These are phyloP conservation scores for Cyanistes caeruleus DNA, from an alignment of 2,113 vertebrate species.

Conservation along the genomic window DNA sequence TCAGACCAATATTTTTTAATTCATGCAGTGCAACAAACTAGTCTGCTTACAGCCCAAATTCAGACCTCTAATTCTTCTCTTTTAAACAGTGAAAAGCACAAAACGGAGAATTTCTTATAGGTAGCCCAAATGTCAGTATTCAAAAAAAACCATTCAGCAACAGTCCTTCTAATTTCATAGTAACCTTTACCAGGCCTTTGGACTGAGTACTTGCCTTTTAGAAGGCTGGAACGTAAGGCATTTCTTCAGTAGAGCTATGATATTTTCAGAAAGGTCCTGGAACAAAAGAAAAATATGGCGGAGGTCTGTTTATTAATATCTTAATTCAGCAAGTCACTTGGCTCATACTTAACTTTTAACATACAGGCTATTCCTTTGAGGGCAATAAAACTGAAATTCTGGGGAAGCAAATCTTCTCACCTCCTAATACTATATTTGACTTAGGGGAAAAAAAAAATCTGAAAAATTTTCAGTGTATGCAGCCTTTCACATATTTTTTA, in stretches of 20 bases:
- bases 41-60: neutral
- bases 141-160: neutral
- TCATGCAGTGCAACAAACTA: neutral
- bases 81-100: neutral
- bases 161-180: neutral
- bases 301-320: neutral
- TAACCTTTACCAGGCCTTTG: neutral
- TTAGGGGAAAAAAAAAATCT: neutral
- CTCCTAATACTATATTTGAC: neutral
- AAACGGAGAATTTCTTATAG: neutral
- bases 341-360: neutral
- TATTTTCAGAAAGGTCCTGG: constrained; percentile 86
- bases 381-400: neutral
- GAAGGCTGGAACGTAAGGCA: constrained; percentile 92
- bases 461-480: neutral
- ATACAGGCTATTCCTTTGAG: neutral
- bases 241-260: constrained; percentile 85
- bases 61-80: neutral
- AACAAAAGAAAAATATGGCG: neutral
- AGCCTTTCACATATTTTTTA: neutral
- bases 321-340: neutral
- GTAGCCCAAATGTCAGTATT: neutral
- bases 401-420: neutral
- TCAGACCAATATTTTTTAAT: neutral
- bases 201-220: constrained; percentile 80